Conservation (phyloP, 1,140 invertebrate genomes). For the Rhopalosiphum padi region DNA sequence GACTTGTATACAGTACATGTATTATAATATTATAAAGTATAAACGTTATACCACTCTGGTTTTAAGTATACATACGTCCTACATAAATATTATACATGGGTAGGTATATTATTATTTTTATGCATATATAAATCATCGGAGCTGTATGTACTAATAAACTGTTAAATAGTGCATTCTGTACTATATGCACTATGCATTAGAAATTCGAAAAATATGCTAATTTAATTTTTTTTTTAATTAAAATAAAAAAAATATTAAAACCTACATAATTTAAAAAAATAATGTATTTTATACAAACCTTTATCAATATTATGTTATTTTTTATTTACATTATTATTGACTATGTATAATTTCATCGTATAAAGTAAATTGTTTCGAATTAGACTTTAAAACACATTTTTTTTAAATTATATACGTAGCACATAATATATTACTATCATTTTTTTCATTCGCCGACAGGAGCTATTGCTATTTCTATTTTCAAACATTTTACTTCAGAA, state of each 20-base stretch:
- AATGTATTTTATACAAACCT: not conserved
- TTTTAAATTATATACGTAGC: not conserved
- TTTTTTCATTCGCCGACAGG: no score
- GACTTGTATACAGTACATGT: not conserved
- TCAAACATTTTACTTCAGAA: not conserved
- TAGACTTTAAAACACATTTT: not conserved
- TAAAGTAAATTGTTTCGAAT: not conserved
- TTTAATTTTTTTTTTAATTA: conserved; percentile 1
- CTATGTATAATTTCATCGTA: not conserved
- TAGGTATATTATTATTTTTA: not conserved
- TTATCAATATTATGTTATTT: not conserved
- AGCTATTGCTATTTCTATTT: no score
- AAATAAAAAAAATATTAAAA: not conserved
- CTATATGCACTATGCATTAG: not conserved
- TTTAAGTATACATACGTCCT: not conserved
- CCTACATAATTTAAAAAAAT: not conserved
- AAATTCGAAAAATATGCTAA: not conserved
- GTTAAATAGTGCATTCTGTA: not conserved
- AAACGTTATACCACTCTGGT: not conserved
- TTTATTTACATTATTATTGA: not conserved
- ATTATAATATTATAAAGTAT: not conserved
- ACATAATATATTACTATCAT: not conserved
- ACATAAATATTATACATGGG: not conserved
- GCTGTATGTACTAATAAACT: not conserved
- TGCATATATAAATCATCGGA: not conserved